phyloP scores from a whole-genome alignment of 1,140 invertebrate species.

The Hermetia illucens region DNA sequence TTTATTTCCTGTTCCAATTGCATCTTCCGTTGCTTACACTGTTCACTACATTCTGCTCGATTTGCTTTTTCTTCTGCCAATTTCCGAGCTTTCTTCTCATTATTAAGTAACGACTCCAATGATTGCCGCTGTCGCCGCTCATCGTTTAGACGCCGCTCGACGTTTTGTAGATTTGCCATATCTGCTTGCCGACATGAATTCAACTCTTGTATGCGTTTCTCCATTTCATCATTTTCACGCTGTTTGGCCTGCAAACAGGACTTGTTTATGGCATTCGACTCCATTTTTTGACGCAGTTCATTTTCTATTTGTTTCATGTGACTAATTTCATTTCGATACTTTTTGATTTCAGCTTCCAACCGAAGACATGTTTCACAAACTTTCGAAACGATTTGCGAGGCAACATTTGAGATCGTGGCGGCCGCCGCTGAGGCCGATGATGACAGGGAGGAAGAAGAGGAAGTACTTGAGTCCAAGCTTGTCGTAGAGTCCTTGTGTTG shows the following conservation, averaged over 20 bases:
- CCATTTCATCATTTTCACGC: constrained; percentile 28
- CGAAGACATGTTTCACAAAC: constrained; percentile 31
- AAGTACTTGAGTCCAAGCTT: constrained; percentile 13
- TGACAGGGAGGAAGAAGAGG: constrained; percentile 11
- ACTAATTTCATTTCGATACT: constrained; percentile 64
- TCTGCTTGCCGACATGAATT: constrained; percentile 58
- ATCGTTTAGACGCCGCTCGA: constrained; percentile 72
- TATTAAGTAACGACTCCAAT: constrained; percentile 60
- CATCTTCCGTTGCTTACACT: constrained; percentile 54
- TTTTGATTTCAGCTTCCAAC: constrained; percentile 59
- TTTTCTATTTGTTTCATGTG: constrained; percentile 64
- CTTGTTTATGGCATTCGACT: constrained; percentile 26
- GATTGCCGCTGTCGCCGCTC: constrained; percentile 60
- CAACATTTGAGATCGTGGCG: constrained; percentile 20
- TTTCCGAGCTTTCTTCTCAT: constrained; percentile 58
- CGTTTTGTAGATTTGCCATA: constrained; percentile 53
- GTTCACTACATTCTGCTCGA: constrained; percentile 56
- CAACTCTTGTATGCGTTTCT: constrained; percentile 48
- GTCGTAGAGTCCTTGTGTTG: constrained; percentile 5
- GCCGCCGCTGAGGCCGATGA: constrained; percentile 12
- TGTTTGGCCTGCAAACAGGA: constrained; percentile 29
- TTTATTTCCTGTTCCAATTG: constrained; percentile 69
- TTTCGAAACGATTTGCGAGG: constrained; percentile 27
- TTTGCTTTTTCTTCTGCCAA: constrained; percentile 47
- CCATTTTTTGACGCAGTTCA: constrained; percentile 67